These are phyloP conservation scores for Silvanus unidentatus DNA, from an alignment of 2,888 invertebrate species.

Conservation along the genomic window DNA sequence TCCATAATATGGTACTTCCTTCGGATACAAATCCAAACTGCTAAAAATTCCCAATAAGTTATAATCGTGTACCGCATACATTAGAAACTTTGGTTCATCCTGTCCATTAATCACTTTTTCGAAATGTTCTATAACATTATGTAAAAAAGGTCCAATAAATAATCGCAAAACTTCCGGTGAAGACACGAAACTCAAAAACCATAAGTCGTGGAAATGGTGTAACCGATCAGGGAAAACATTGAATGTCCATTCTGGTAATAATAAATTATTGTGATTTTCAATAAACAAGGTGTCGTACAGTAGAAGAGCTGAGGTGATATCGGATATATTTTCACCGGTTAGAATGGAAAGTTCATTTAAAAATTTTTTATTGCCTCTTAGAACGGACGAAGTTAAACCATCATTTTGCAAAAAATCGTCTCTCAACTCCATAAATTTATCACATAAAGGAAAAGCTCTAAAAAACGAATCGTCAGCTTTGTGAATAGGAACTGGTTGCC, in stretches of 20 bases:
- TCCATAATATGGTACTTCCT: slow-evolving; percentile 49
- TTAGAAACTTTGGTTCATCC: background rate
- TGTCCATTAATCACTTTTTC: background rate
- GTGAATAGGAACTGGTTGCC: slow-evolving; percentile 1
- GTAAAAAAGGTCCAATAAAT: background rate
- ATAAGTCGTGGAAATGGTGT: background rate
- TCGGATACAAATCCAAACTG: too few relatives aligned
- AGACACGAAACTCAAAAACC: too few relatives aligned
- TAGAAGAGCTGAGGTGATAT: background rate
- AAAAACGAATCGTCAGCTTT: background rate
- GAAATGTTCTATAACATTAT: slow-evolving; percentile 1
- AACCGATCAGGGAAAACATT: background rate
- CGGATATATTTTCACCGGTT: background rate
- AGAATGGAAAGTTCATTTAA: background rate
- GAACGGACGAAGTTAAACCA: slow-evolving; percentile 6
- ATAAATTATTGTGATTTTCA: background rate
- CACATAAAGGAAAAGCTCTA: background rate
- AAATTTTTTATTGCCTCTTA: background rate
- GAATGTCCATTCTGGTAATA: slow-evolving; percentile 2
- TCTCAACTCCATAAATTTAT: background rate
- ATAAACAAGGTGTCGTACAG: slow-evolving; percentile 30
- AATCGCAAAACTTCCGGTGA: background rate
- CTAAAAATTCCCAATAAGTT: too few relatives aligned
- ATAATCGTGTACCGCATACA: background rate
- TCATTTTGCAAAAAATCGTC: background rate